A percentile compares a stretch with the other conserved stretches of the same genome.
Evolutionary conservation across 2,888 invertebrate genomes (phyloP).

Genomic region (Scaptomyza flava): DNA sequence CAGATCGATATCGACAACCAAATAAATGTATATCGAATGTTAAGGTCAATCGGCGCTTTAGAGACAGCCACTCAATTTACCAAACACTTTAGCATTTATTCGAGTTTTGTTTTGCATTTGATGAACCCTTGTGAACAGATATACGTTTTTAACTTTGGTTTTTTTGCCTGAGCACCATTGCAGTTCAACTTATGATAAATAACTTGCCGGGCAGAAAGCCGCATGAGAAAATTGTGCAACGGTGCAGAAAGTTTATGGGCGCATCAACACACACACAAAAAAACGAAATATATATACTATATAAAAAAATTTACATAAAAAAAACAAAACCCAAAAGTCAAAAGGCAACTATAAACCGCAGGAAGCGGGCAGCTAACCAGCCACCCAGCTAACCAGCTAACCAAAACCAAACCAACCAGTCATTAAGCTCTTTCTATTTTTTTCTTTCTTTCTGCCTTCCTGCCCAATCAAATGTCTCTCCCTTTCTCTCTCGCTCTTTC

Average conservation of each 20-base stretch:
- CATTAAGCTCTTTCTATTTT: constrained; percentile 58
- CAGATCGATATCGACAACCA: constrained; percentile 1
- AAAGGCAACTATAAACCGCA: constrained; percentile 70
- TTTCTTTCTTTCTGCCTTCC: background rate
- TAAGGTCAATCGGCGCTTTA: constrained; percentile 36
- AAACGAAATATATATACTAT: background rate
- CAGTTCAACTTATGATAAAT: constrained; percentile 53
- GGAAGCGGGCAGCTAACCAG: constrained; percentile 56
- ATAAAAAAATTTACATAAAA: constrained; percentile 13
- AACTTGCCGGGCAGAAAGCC: constrained; percentile 34
- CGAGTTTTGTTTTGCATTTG: constrained; percentile 35
- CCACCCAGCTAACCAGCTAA: constrained; percentile 42
- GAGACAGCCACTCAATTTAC: constrained; percentile 8
- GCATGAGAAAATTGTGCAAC: constrained; percentile 43
- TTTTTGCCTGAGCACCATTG: constrained; percentile 31
- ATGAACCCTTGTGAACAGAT: constrained; percentile 11
- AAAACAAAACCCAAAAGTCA: constrained; percentile 31
- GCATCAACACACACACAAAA: constrained; percentile 29
- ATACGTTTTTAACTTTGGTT: too few species aligned
- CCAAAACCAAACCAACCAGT: constrained; percentile 54
- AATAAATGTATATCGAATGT: background rate
- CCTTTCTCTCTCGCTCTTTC: background rate
- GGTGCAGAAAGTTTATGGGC: constrained; percentile 63
- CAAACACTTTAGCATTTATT: constrained; percentile 34
- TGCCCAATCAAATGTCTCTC: background rate